phyloP scores from a whole-genome alignment of 2,113 vertebrate genomes.

The Amphiprion percula region DNA sequence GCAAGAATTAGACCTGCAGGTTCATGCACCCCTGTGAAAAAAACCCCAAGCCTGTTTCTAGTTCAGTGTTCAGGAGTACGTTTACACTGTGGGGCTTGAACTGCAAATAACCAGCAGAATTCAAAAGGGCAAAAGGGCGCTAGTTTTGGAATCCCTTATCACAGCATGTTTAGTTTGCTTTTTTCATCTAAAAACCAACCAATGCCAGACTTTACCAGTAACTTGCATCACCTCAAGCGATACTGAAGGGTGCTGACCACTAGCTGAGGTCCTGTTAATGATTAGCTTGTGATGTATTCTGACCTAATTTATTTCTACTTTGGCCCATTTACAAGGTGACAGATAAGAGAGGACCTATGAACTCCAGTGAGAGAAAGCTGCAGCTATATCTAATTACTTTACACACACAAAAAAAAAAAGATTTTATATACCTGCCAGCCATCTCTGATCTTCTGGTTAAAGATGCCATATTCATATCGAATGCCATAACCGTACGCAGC shows the following conservation, averaged over 20 bases:
- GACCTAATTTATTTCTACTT: constrained; percentile 52
- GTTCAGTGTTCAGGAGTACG: constrained; percentile 59
- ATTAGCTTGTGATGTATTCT: constrained; percentile 53
- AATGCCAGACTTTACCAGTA: not conserved
- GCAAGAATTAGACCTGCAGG: not conserved
- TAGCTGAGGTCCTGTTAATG: constrained; percentile 48
- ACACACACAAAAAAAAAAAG: not conserved
- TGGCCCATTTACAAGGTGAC: constrained; percentile 26
- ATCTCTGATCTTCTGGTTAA: constrained; percentile 96
- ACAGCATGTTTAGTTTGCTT: constrained; percentile 20
- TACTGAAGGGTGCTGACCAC: not conserved
- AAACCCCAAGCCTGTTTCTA: not conserved
- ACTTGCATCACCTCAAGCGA: not conserved
- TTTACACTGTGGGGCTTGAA: constrained; percentile 65
- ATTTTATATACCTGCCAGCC: constrained; percentile 92
- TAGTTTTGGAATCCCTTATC: constrained; percentile 46
- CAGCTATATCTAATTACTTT: not conserved
- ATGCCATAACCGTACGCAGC: constrained; percentile 98
- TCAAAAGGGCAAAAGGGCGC: constrained; percentile 60
- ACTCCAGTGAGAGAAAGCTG: not conserved
- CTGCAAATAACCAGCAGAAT: constrained; percentile 58
- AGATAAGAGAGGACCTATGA: constrained; percentile 28
- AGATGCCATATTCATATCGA: constrained; percentile 97
- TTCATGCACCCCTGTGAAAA: constrained; percentile 18
- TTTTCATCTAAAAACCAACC: not conserved